These are phyloP conservation scores for Sylvietta virens DNA, from an alignment of 2,113 vertebrate species.

Conservation along the genomic window DNA sequence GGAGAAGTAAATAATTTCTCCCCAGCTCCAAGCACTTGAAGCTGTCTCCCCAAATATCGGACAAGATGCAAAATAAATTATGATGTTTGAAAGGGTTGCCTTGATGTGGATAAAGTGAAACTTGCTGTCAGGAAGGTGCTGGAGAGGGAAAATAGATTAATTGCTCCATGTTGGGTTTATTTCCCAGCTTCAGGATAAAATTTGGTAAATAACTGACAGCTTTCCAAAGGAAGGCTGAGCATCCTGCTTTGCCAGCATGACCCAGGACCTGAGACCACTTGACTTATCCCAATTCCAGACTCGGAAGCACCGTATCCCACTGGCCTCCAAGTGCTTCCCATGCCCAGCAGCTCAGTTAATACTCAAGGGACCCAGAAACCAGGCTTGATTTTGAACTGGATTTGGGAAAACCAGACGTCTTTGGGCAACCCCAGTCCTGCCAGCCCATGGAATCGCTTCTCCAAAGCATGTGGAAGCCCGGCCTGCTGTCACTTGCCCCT, in stretches of 20 bases:
- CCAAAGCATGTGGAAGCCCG: background rate
- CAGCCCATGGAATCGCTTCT: background rate
- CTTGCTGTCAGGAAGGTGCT: background rate
- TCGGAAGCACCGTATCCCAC: background rate
- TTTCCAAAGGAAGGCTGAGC: background rate
- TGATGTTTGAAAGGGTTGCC: rapidly evolving
- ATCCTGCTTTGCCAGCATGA: background rate
- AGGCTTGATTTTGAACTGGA: background rate
- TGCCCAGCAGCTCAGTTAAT: background rate
- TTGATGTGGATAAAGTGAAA: background rate
- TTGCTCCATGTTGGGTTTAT: background rate
- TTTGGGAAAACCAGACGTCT: background rate
- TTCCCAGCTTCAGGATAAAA: background rate
- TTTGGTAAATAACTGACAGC: background rate
- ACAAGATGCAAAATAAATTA: background rate
- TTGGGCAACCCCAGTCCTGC: rapidly evolving
- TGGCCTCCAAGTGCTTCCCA: background rate
- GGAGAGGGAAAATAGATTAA: background rate
- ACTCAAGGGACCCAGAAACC: background rate
- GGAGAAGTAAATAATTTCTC: background rate
- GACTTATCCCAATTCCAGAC: background rate
- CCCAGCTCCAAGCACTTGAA: background rate
- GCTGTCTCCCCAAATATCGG: background rate
- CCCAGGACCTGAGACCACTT: background rate
- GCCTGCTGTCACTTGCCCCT: background rate